A percentile compares a stretch with the other conserved stretches of the same genome.
These are phyloP conservation scores for Epistrophe grossulariae DNA, from an alignment of 2,888 invertebrate species.

Conservation along the genomic window DNA sequence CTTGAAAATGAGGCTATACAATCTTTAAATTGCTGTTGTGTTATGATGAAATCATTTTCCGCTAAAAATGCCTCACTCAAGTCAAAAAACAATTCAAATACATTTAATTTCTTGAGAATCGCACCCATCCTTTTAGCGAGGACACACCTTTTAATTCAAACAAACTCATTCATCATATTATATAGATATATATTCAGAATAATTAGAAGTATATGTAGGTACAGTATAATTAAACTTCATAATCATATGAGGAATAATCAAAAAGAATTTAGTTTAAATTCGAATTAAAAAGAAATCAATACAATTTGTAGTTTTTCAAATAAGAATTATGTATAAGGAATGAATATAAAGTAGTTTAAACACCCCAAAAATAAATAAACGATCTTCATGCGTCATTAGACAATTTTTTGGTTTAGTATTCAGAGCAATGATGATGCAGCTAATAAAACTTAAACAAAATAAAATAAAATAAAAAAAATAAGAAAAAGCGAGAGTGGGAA, in stretches of 20 bases:
- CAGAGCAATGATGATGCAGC: too few relatives aligned
- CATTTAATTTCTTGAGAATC: neutral
- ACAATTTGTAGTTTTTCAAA: neutral
- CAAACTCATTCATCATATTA: neutral
- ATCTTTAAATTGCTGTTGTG: neutral
- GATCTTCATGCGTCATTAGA: conserved; percentile 12
- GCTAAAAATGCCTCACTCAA: neutral
- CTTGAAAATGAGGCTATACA: conserved; percentile 10
- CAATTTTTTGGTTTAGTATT: too few relatives aligned
- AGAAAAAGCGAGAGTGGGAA: too few relatives aligned
- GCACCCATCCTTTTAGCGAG: neutral
- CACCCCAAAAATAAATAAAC: neutral
- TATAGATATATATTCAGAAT: too few relatives aligned
- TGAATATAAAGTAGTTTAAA: neutral
- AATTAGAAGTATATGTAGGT: neutral
- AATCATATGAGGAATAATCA: neutral
- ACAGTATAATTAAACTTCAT: neutral
- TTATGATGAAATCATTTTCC: conserved; percentile 16
- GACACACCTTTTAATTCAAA: conserved; percentile 11
- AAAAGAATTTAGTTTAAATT: neutral
- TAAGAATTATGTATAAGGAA: neutral
- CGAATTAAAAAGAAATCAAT: neutral
- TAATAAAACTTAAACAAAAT: too few relatives aligned
- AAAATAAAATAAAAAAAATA: too few relatives aligned
- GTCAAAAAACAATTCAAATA: neutral